Base-by-base conservation (phyloP, 2,113 vertebrate genomes). In the Columba janthina region DNA sequence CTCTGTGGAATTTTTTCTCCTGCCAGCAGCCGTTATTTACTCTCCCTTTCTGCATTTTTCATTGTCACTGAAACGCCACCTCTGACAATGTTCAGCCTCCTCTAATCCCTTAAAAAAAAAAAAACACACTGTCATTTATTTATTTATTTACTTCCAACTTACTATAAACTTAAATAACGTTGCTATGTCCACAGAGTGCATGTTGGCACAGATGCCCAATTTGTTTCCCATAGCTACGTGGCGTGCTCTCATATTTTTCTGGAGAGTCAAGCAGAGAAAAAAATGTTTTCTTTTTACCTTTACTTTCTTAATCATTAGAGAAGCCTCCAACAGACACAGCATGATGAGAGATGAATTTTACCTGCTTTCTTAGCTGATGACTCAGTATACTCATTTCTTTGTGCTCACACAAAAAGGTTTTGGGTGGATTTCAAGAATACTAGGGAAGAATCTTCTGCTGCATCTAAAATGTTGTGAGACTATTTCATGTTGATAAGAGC, bases 281-380 rank as follows among this genome's bases (percentile, higher is more conserved):
- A 93, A 66, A 48, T 56, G 50, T 66, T 96, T 95, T 92, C 75
- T 95, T 88, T 94, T 93, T 96, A 91, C 50, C 54, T 92, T 95
- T 87, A 89, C 88, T 97, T 96, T 97, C 83, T 92, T 96, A 88
- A 95, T 96, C 93, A 87, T 90, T 94, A 58, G 77, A 95, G 93
- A 97, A 97, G 96, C 86, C 70, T 73, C 66, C 79, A 95, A 32
- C 88, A 93, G 96, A 94, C 92, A 82, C 92, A 96, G 95, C 88
- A 40, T 21, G 91, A 87, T 66, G 58, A 95, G 70, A 75, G 92
- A 71, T 40, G 83, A 75, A 94, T 97, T 93, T 85, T 95, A 95
- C 89, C 93, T 93, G 85, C 88, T 93, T 86, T 79, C 74, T 62
- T 73, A 85, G 90, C 70, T 73, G 96, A 93, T 96, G 94, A 96